phyloP scores from a whole-genome alignment of 1,140 invertebrate genomes.

The Neelides sp. region DNA sequence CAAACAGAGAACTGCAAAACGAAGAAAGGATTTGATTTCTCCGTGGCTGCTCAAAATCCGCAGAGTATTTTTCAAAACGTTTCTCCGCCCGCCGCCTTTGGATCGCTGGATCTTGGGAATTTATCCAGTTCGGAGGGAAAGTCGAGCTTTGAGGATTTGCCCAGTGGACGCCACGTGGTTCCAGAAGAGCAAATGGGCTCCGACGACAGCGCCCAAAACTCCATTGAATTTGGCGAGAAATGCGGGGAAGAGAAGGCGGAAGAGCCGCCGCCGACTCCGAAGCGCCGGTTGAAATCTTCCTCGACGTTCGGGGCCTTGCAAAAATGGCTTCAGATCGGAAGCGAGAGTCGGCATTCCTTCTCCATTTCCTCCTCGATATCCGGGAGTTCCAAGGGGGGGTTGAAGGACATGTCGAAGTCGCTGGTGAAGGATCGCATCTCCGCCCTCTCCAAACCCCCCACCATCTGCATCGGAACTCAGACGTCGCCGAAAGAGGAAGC shows the following conservation, averaged over 20 bases:
- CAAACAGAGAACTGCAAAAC: slow-evolving; percentile 5
- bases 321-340: slow-evolving; percentile 46
- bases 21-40: slow-evolving; percentile 48
- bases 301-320: slow-evolving; percentile 47
- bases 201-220: too few species aligned
- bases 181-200: too few species aligned
- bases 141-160: too few species aligned
- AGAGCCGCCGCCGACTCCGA: too few species aligned
- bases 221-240: too few species aligned
- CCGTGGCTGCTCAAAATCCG: slow-evolving; percentile 31
- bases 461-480: slow-evolving; percentile 21
- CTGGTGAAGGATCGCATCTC: slow-evolving; percentile 25
- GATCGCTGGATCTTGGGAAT: slow-evolving; percentile 6
- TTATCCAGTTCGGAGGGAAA: too few species aligned
- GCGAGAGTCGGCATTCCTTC: slow-evolving; percentile 3
- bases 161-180: too few species aligned
- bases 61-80: slow-evolving; percentile 22
- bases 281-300: slow-evolving; percentile 11
- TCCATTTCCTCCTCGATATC: slow-evolving; percentile 2
- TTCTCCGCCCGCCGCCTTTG: slow-evolving; percentile 14
- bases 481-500: slow-evolving; percentile 30
- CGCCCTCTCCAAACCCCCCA: slow-evolving; percentile 9
- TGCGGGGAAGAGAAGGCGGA: too few species aligned
- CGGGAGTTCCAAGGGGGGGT: not conserved
- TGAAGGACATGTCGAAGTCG: slow-evolving; percentile 22